phyloP scores from a whole-genome alignment of 1,140 invertebrate genomes.

The Myzus persicae region DNA sequence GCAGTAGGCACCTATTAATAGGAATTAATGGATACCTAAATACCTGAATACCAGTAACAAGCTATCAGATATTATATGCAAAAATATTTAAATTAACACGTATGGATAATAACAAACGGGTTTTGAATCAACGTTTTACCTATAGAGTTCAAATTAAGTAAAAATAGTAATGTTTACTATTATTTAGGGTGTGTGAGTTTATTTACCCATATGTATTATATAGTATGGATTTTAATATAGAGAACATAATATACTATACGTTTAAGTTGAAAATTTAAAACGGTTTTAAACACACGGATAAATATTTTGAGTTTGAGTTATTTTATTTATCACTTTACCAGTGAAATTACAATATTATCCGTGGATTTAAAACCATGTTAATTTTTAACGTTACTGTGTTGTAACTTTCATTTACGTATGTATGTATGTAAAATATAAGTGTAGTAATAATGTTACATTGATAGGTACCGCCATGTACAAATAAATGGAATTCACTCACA shows the following conservation, averaged over 20 bases:
- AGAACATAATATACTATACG: not conserved
- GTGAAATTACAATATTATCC: not conserved
- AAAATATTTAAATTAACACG: conserved; percentile 15
- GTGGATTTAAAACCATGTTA: not conserved
- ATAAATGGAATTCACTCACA: too few relatives aligned
- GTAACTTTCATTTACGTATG: too few relatives aligned
- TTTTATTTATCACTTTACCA: too few relatives aligned
- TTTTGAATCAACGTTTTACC: not conserved
- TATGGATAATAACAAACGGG: not conserved
- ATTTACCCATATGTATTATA: not conserved
- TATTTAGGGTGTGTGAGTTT: not conserved
- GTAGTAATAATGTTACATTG: too few relatives aligned
- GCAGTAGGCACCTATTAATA: not conserved
- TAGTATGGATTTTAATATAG: too few relatives aligned
- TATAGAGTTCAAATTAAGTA: not conserved
- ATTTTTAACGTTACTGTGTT: not conserved
- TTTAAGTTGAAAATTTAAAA: not conserved
- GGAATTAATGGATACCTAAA: not conserved
- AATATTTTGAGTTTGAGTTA: not conserved
- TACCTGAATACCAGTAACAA: conserved; percentile 8
- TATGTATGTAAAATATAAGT: too few relatives aligned
- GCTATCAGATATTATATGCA: not conserved
- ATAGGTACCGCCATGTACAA: too few relatives aligned
- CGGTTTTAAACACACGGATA: not conserved
- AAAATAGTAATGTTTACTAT: not conserved